phyloP scores from a whole-genome alignment of 2,113 vertebrate species.

The Boulengeromyrus knoepffleri region DNA sequence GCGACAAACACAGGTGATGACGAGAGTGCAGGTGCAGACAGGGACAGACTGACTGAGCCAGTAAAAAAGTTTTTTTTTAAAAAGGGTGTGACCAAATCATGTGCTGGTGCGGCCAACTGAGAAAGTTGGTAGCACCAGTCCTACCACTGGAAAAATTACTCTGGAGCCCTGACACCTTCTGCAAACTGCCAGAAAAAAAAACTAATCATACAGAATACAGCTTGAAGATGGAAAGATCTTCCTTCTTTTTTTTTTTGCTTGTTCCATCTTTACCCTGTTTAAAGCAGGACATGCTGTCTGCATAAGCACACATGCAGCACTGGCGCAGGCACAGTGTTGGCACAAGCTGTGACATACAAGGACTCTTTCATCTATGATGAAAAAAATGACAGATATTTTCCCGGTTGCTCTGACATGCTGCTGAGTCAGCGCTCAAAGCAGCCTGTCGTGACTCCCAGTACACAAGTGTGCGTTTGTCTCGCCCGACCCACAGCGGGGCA shows the following conservation, averaged over 20 bases:
- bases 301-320: background rate
- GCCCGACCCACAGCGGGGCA: background rate
- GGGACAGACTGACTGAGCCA: background rate
- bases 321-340: background rate
- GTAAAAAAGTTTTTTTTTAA: background rate
- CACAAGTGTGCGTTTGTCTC: background rate
- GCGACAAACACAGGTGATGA: background rate
- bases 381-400: background rate
- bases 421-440: background rate
- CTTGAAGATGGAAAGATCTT: background rate
- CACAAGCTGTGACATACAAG: background rate
- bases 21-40: background rate
- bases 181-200: background rate
- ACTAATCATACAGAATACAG: background rate
- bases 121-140: background rate
- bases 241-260: background rate
- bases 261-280: background rate
- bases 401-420: background rate
- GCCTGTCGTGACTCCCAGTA: background rate
- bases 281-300: background rate
- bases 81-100: background rate
- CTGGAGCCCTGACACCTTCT: background rate
- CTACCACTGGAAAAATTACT: background rate
- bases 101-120: background rate
- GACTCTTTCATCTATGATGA: background rate